Conservation (phyloP, 2,888 invertebrate genomes). For the Ophion obscuratus region DNA sequence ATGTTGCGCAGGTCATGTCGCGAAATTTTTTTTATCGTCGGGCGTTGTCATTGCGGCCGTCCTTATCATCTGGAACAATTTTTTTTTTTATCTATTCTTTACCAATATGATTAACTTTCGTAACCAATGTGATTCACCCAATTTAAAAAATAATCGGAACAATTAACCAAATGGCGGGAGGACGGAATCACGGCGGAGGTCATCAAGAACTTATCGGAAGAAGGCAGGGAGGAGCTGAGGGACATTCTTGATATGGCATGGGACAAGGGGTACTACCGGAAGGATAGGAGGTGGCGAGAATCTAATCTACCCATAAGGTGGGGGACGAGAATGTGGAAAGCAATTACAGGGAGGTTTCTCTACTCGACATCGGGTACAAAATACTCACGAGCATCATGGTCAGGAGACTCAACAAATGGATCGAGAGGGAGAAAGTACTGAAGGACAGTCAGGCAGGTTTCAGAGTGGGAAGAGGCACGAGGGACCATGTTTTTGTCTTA, state of each 20-base stretch:
- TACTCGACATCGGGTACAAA: neutral
- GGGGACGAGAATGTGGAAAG: neutral
- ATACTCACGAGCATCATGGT: neutral
- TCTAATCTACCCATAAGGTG: neutral
- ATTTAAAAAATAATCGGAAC: too few species aligned
- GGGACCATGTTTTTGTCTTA: slow-evolving; percentile 57
- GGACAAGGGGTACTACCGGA: neutral
- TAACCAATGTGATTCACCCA: too few species aligned
- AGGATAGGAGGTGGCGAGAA: neutral
- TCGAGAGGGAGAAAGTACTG: slow-evolving; percentile 2
- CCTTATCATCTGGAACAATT: too few species aligned
- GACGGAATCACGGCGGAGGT: slow-evolving; percentile 2
- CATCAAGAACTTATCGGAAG: neutral
- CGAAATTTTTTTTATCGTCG: too few species aligned
- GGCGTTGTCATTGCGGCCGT: too few species aligned
- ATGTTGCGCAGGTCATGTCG: too few species aligned
- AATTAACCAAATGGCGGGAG: neutral
- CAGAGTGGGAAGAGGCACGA: slow-evolving; percentile 40
- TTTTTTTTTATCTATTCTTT: too few species aligned
- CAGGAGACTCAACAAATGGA: neutral
- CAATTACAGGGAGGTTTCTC: neutral
- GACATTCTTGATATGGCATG: neutral
- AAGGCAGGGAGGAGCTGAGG: slow-evolving; percentile 2
- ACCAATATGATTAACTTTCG: too few species aligned
- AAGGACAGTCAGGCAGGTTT: slow-evolving; percentile 52